A percentile compares a stretch with the other conserved stretches of the same genome.
Conservation (phyloP, 2,888 invertebrate species). For the Psylliodes chrysocephalus region DNA sequence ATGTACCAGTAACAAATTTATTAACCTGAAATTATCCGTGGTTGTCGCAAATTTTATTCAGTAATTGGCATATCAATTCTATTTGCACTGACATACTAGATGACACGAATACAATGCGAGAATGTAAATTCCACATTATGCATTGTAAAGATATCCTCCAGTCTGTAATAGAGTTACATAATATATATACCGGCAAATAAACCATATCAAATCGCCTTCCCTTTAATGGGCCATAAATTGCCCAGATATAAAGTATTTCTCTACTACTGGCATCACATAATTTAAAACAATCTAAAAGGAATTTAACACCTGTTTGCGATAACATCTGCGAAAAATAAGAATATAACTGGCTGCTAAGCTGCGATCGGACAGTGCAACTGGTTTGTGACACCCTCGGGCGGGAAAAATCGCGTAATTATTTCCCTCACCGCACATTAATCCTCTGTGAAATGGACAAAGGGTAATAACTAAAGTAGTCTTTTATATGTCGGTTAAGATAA, state of each 20-base stretch:
- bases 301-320: conserved; percentile 58
- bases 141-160: neutral
- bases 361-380: conserved; percentile 46
- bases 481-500: conserved; percentile 34
- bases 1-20: no score
- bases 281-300: conserved; percentile 53
- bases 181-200: conserved; percentile 5
- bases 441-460: conserved; percentile 46
- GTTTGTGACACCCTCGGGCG: conserved; percentile 52
- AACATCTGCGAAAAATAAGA: conserved; percentile 52
- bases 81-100: neutral
- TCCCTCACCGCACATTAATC: conserved; percentile 50
- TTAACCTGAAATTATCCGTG: neutral
- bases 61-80: conserved; percentile 3
- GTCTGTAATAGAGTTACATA: conserved; percentile 10
- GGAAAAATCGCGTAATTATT: conserved; percentile 55
- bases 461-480: conserved; percentile 43
- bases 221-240: conserved; percentile 12
- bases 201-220: conserved; percentile 3
- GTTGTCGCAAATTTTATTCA: neutral
- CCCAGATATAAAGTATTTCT: conserved; percentile 17
- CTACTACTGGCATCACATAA: conserved; percentile 46
- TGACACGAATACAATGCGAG: neutral
- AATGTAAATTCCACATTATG: neutral
- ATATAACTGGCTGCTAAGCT: conserved; percentile 50